Conservation (phyloP, 2,113 vertebrate genomes). For the Paratilapia polleni region DNA sequence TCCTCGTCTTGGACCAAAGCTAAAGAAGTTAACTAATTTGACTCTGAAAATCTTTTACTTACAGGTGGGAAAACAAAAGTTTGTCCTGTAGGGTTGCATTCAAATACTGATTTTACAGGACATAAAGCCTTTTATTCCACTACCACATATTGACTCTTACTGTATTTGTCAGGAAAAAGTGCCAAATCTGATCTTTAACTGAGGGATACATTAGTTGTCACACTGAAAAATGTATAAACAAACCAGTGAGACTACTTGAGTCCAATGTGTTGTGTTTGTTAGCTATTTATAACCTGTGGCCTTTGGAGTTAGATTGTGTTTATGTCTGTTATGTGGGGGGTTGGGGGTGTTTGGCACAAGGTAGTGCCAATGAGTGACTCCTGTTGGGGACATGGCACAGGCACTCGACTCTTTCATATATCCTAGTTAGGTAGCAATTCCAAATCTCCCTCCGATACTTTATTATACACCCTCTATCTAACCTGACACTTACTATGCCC, state of each 20-base stretch:
- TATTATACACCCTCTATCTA: neutral
- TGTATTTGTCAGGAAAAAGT: neutral
- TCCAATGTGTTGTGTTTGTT: constrained; percentile 67
- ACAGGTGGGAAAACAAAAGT: neutral
- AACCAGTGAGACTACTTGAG: constrained; percentile 37
- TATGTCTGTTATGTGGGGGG: constrained; percentile 40
- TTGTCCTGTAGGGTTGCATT: neutral
- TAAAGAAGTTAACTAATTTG: neutral
- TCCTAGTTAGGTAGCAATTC: neutral
- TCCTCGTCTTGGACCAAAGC: neutral
- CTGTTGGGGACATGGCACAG: constrained; percentile 25
- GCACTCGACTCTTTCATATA: constrained; percentile 13
- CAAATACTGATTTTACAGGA: neutral
- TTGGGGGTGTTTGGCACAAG: constrained; percentile 32
- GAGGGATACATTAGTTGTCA: neutral
- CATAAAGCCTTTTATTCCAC: neutral
- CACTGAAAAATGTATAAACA: constrained; percentile 43
- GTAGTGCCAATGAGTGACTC: constrained; percentile 32
- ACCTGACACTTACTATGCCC: neutral
- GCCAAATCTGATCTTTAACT: neutral
- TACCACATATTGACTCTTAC: neutral
- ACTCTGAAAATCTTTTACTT: neutral
- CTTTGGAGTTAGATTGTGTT: constrained; percentile 72
- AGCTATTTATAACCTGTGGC: constrained; percentile 78
- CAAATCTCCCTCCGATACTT: neutral